Percentiles rank a stretch among this genome's conserved stretches.
phyloP scores from a whole-genome alignment of 2,888 invertebrate genomes.

The Drosophila affinis region DNA sequence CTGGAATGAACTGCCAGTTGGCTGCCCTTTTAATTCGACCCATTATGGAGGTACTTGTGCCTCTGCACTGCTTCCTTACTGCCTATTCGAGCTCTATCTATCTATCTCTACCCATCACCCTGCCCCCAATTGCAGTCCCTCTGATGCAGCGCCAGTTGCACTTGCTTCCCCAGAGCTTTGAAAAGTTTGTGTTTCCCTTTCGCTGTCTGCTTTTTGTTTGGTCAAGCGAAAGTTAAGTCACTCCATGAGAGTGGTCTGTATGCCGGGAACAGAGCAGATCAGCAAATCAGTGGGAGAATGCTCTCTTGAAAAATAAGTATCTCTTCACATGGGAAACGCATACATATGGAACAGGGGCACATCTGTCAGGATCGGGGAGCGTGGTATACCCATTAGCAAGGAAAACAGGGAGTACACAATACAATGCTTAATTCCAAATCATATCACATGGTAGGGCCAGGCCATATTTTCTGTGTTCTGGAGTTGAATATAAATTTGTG shows the following conservation, averaged over 20 bases:
- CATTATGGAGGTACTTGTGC: neutral
- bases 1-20: conserved; percentile 23
- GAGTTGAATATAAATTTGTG: too few relatives aligned
- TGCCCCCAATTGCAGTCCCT: neutral
- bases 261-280: too few relatives aligned
- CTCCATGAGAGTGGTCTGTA: conserved; percentile 3
- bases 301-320: too few relatives aligned
- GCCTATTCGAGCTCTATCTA: neutral
- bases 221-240: conserved; percentile 6
- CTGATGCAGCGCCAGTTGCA: neutral
- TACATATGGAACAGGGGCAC: neutral
- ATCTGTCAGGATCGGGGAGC: neutral
- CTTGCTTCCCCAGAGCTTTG: neutral
- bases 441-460: too few relatives aligned
- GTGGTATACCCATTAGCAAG: too few relatives aligned
- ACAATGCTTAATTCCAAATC: too few relatives aligned
- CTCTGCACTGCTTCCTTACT: neutral
- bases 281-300: too few relatives aligned
- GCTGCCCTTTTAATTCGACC: conserved; percentile 31
- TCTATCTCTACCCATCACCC: too few relatives aligned
- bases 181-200: neutral
- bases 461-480: too few relatives aligned
- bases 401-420: too few relatives aligned
- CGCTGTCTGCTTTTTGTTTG: too few relatives aligned
- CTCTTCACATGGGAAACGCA: too few relatives aligned